Evolutionary conservation across 2,888 invertebrate genomes (phyloP), one percentile per base, ranked within the genome.

Genomic region (Torymus tubicola): DNA sequence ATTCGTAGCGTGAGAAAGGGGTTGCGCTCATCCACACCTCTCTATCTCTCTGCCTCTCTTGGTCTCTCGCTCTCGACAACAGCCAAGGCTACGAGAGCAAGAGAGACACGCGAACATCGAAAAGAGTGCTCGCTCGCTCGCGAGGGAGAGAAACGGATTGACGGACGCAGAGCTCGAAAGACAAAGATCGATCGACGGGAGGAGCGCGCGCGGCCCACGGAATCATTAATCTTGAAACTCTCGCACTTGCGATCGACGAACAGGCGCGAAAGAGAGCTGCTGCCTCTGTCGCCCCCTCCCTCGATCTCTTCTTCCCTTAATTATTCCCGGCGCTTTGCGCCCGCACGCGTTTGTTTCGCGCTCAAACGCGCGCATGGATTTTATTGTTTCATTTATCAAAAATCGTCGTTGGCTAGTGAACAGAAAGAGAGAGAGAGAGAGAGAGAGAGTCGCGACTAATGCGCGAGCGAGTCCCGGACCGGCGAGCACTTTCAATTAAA

Each of bases 1-100:
- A 42, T 42, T 42, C 83, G 83, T 85, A 86, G 85, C 86, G 86
- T 86, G 86, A 87, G 86, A 85, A 84, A 84, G 83, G 84, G 85
- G 84, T 84, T 84, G 83, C 79, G 55, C 63, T 58, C 55, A 10
- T 68, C 50, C 55, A 16, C 21, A n/a, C 55, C 52, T 57, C 55
- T 68, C 52, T 57, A 18, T 14, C 65, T 24, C 24, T 52, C 74
- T 55, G 50, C 82, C 81, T 24, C 24, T 24, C 24, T 24, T 3
- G 2, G 2, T 24, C 24, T 24, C 24, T 24, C 24, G 2, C 31
- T 31, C 3, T 31, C 31, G 3, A 31, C 0, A 3, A 5, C 42
- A 42, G 42, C 42, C 42, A 42, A 42, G 42, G 8, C 42, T 42
- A 42, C 42, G 8, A 42, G 42, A 42, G 42, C 42, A 42, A 42